Conservation (phyloP, 2,888 invertebrate species). For the Coelopa pilipes region DNA sequence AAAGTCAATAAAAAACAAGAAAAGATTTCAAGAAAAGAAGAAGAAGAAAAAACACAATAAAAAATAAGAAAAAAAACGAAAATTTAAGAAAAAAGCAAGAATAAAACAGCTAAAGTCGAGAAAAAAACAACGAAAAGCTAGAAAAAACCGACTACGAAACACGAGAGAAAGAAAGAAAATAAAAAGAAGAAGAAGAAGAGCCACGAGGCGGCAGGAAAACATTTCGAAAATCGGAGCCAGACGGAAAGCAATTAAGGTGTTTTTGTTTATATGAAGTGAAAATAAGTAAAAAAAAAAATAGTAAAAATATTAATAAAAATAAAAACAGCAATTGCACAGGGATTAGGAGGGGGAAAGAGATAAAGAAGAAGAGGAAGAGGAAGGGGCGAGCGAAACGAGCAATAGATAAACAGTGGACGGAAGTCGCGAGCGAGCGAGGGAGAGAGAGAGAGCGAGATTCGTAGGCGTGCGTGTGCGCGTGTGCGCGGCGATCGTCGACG, state of each 20-base stretch:
- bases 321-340: not conserved
- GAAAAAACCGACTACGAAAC: too few species aligned
- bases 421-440: not conserved
- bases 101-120: too few species aligned
- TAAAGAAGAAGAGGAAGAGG: not conserved
- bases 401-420: not conserved
- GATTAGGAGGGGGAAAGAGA: not conserved
- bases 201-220: not conserved
- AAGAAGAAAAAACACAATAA: not conserved
- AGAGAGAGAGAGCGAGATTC: not conserved
- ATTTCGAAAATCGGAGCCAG: constrained; percentile 7
- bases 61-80: too few species aligned
- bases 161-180: too few species aligned
- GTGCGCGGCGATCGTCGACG: too few species aligned
- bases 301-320: not conserved
- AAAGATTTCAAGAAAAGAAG: not conserved
- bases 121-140: too few species aligned
- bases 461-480: not conserved
- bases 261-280: constrained; percentile 1
- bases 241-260: constrained; percentile 19
- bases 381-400: not conserved
- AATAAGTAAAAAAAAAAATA: not conserved
- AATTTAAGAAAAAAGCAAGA: too few species aligned
- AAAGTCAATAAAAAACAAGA: not conserved
- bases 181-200: too few species aligned